A percentile compares a stretch with the other conserved stretches of the same genome.
Evolutionary conservation across 2,888 invertebrate species (phyloP).

Genomic region (Peribatodes rhomboidaria): DNA sequence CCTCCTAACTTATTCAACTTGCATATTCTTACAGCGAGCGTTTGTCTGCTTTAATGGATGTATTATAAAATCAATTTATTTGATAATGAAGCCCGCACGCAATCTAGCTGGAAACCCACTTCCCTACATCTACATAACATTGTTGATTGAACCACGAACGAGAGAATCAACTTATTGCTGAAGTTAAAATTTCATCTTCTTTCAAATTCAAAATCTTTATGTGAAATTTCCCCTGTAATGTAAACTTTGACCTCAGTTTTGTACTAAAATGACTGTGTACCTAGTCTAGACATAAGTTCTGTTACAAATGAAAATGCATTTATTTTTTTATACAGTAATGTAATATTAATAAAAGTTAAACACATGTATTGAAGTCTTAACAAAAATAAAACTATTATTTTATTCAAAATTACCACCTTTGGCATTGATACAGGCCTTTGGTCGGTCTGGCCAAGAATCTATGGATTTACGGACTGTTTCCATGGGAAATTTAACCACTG

Average conservation of each 20-base stretch:
- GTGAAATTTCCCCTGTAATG: not conserved
- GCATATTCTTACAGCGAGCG: slow-evolving; percentile 34
- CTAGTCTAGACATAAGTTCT: not conserved
- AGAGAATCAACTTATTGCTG: slow-evolving; percentile 30
- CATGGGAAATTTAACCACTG: too few species aligned
- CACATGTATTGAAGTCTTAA: too few species aligned
- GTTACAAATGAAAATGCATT: too few species aligned
- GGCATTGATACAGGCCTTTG: too few species aligned
- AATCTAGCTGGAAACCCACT: slow-evolving; percentile 52
- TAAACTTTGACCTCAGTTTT: not conserved
- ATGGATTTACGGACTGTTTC: too few species aligned
- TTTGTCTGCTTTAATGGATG: slow-evolving; percentile 49
- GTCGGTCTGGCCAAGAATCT: too few species aligned
- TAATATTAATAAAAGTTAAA: too few species aligned
- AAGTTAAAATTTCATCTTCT: slow-evolving; percentile 21
- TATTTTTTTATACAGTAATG: too few species aligned
- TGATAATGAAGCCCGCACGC: slow-evolving; percentile 60
- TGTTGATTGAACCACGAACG: slow-evolving; percentile 38
- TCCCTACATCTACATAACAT: slow-evolving; percentile 52
- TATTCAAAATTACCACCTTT: too few species aligned
- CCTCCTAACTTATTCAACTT: slow-evolving; percentile 21
- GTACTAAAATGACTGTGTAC: not conserved
- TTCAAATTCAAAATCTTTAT: not conserved
- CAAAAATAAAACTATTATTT: too few species aligned
- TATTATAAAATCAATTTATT: slow-evolving; percentile 61